Base-by-base conservation (phyloP, 2,113 vertebrate genomes). In the Melanotaenia duboulayi region DNA sequence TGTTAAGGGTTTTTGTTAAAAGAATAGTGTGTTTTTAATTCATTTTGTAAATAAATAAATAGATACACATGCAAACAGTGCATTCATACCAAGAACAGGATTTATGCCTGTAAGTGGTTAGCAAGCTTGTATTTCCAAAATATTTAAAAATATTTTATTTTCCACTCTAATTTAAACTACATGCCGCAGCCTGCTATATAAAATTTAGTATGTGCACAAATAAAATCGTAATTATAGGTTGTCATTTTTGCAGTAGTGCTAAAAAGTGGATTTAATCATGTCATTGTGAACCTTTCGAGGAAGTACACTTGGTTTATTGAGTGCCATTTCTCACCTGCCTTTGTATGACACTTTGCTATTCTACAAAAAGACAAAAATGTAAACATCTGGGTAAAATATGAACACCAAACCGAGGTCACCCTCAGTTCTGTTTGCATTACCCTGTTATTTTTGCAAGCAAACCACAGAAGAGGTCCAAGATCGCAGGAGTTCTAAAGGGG, bases 351-450 rank as follows among this genome's bases (percentile, higher is more conserved):
- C 64, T 77, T 56, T 60, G 59, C 84, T 82, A 76, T 86, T 86
- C 65, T 81, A 61, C 1, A 7, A 48, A 69, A 69, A 63, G 75
- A 83, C 69, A 63, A 76, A 85, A 87, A 90, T 78, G 76, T 91
- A 89, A 90, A 90, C 83, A 84, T 82, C 50, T 19, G 42, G 39
- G 54, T 81, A 80, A 89, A 86, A 84, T 81, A 81, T 81, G 84
- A 79, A 75, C 74, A 71, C 62, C 17, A 71, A 72, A 63, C 49
- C 48, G 80, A 74, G 87, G 83, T 89, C 85, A 80, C 28, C 76
- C 17, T 48, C 71, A 81, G 90, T 90, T 89, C 80, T 90, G 86
- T 90, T 91, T 90, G 86, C 50, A 75, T 78, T 85, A 77, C 49
- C 48, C 52, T 24, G 60, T 64, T 81, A 76, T 76, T 81, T 86